A percentile compares a stretch with the other conserved stretches of the same genome.
phyloP scores from a whole-genome alignment of 2,113 vertebrate genomes.

The Girardinichthys multiradiatus region DNA sequence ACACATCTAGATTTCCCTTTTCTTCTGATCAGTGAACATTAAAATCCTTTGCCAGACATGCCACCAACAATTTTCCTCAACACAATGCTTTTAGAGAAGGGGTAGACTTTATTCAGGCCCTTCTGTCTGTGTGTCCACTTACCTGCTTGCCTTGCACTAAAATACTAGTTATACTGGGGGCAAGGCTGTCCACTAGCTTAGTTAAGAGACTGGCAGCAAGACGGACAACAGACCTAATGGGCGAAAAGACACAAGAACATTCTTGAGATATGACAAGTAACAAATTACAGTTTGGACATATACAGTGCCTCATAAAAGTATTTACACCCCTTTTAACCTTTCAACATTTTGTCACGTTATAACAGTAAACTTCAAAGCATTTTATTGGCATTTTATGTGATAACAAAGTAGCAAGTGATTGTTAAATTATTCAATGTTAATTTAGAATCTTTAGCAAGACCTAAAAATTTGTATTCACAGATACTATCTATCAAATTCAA shows the following conservation, averaged over 20 bases:
- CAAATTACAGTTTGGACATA: conserved; percentile 15
- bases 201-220: conserved; percentile 96
- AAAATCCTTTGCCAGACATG: conserved; percentile 56
- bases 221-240: conserved; percentile 97
- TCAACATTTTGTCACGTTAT: background rate
- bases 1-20: background rate
- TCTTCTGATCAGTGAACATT: conserved; percentile 77
- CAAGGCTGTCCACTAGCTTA: conserved; percentile 99
- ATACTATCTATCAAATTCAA: too few relatives aligned
- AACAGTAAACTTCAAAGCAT: background rate
- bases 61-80: background rate
- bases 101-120: conserved; percentile 8
- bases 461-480: too few relatives aligned
- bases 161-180: conserved; percentile 99
- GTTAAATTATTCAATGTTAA: too few relatives aligned
- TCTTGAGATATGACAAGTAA: conserved; percentile 40
- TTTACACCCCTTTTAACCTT: background rate
- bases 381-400: background rate
- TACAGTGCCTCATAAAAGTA: background rate
- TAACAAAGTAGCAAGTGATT: background rate
- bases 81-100: background rate
- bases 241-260: conserved; percentile 86
- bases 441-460: too few relatives aligned
- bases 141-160: conserved; percentile 99
- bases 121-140: conserved; percentile 79